A percentile compares a stretch with the other conserved stretches of the same genome.
These are phyloP conservation scores for Conistra vaccinii DNA, from an alignment of 2,888 invertebrate genomes.

Conservation along the genomic window DNA sequence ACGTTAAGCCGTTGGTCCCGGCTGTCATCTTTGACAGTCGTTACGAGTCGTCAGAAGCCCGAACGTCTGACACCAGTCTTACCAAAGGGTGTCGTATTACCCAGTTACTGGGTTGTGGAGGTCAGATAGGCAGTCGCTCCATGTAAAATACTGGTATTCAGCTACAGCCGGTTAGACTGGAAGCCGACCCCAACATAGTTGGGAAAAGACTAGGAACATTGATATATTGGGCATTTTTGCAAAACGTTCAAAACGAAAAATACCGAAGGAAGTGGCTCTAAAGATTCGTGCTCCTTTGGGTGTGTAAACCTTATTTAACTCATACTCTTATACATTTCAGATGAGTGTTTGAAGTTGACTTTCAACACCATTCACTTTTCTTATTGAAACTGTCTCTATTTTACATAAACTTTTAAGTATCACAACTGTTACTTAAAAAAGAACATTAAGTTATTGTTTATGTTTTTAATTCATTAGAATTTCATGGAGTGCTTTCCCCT, in stretches of 20 bases:
- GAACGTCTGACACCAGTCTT: no score
- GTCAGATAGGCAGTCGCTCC: no score
- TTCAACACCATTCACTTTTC: neutral
- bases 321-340: neutral
- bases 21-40: no score
- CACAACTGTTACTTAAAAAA: neutral
- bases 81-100: no score
- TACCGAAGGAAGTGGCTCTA: neutral
- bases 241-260: neutral
- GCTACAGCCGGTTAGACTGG: no score
- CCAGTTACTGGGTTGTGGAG: no score
- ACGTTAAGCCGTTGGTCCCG: no score
- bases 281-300: neutral
- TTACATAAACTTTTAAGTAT: no score
- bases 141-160: no score
- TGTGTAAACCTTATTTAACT: neutral
- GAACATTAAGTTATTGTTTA: neutral
- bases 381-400: neutral
- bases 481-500: neutral
- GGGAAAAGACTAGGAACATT: no score
- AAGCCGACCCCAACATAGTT: no score
- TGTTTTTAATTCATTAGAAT: neutral
- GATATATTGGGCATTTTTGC: neutral
- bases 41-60: no score
- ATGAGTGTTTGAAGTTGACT: neutral